These are phyloP conservation scores for Mixornis gularis DNA, from an alignment of 2,113 vertebrate genomes.

Conservation along the genomic window DNA sequence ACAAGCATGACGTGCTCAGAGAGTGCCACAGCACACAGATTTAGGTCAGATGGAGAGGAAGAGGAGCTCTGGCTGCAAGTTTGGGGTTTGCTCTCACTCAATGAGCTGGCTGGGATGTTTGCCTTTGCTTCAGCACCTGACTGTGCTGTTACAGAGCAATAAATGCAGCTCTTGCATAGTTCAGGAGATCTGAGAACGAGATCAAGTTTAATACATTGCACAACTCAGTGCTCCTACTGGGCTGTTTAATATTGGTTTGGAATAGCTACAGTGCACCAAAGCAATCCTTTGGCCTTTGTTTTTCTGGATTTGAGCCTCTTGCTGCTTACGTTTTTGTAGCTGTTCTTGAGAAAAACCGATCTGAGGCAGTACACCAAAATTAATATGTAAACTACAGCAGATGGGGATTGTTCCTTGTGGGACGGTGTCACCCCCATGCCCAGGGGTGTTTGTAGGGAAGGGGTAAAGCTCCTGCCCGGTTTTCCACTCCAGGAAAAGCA, in stretches of 20 bases:
- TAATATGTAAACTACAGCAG: neutral
- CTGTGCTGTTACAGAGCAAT: neutral
- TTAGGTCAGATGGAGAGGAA: constrained; percentile 24
- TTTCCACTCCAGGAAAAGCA: neutral
- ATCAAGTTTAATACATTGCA: constrained; percentile 9
- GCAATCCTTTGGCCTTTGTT: neutral
- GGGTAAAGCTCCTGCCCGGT: neutral
- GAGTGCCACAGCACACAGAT: neutral
- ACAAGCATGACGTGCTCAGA: neutral
- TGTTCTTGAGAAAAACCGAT: neutral
- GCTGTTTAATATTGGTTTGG: neutral
- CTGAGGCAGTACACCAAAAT: neutral
- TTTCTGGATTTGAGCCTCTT: neutral
- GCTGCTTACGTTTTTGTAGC: neutral
- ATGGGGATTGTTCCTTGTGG: neutral
- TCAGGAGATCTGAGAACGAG: constrained; percentile 21
- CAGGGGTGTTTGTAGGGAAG: neutral
- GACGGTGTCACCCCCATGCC: neutral
- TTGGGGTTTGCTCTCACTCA: neutral
- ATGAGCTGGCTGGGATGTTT: neutral
- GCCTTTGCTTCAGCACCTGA: neutral
- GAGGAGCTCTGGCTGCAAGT: neutral
- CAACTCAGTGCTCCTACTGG: neutral
- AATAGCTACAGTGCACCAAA: neutral
- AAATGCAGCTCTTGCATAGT: neutral